phyloP scores from a whole-genome alignment of 2,888 invertebrate species.

The Watsonalla cultraria region DNA sequence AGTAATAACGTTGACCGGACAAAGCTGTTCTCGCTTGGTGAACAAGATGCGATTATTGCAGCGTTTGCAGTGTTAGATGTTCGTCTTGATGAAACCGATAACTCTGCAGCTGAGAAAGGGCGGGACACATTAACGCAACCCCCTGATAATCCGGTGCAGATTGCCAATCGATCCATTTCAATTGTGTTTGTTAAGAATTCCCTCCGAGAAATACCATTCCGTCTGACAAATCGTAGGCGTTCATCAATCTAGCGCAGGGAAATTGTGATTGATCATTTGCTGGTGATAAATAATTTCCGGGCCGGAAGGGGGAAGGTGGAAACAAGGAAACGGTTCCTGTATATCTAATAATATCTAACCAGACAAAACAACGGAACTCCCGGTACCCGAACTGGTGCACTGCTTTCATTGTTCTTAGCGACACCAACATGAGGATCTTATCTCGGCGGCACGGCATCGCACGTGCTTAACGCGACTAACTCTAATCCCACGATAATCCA shows the following conservation, averaged over 20 bases:
- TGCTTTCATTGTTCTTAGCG: constrained; percentile 41
- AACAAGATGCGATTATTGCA: constrained; percentile 20
- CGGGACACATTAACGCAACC: constrained; percentile 28
- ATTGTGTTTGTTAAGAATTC: constrained; percentile 29
- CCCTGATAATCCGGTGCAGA: constrained; percentile 30
- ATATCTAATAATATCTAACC: constrained; percentile 49
- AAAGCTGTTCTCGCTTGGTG: constrained; percentile 20
- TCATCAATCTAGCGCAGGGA: constrained; percentile 33
- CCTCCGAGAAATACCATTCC: constrained; percentile 36
- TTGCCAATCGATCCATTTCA: constrained; percentile 34
- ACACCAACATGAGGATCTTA: constrained; percentile 39
- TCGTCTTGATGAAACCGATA: constrained; percentile 35
- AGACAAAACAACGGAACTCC: constrained; percentile 36
- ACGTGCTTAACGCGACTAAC: constrained; percentile 47
- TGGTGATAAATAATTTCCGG: constrained; percentile 43
- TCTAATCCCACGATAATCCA: constrained; percentile 66
- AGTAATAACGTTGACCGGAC: constrained; percentile 18
- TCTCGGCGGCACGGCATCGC: constrained; percentile 33
- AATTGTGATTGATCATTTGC: constrained; percentile 44
- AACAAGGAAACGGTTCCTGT: constrained; percentile 47
- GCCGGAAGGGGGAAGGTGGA: constrained; percentile 41
- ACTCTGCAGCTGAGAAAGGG: constrained; percentile 28
- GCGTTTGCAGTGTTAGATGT: constrained; percentile 27
- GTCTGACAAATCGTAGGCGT: constrained; percentile 37
- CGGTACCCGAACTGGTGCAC: constrained; percentile 37